These are phyloP conservation scores for Mechanitis messenoides DNA, from an alignment of 2,888 invertebrate genomes.

Conservation along the genomic window DNA sequence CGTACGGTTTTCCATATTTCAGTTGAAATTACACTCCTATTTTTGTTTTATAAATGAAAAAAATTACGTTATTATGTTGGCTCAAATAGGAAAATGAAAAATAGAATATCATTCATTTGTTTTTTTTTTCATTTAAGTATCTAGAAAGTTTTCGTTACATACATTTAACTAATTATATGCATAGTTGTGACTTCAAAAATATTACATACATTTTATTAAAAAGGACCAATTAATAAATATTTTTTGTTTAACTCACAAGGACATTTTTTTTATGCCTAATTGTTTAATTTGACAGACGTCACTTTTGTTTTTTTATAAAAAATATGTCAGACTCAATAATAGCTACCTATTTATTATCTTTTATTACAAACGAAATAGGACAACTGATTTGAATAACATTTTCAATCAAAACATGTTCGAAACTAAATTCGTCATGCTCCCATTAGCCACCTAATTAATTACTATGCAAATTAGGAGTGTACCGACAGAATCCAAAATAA, in stretches of 20 bases:
- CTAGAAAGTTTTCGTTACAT: no score
- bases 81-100: constrained; percentile 37
- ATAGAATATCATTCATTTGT: constrained; percentile 41
- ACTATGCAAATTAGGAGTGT: constrained; percentile 37
- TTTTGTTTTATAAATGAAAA: constrained; percentile 37
- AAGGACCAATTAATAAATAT: no score
- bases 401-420: constrained; percentile 18
- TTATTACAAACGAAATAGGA: background rate
- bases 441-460: constrained; percentile 34
- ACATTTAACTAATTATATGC: no score
- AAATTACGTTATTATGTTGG: constrained; percentile 31
- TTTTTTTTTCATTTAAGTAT: constrained; percentile 16
- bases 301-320: no score
- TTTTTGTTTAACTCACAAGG: no score
- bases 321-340: no score
- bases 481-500: constrained; percentile 36
- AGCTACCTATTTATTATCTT: background rate
- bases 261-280: no score
- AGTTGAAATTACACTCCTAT: constrained; percentile 46
- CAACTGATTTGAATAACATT: constrained; percentile 8
- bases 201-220: no score
- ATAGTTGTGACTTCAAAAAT: no score
- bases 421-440: constrained; percentile 22
- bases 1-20: constrained; percentile 50
- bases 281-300: no score